A percentile compares a stretch with the other conserved stretches of the same genome.
These are phyloP conservation scores for Crossaster papposus DNA, from an alignment of 53 echinoderm and acorn worm species.

Conservation along the genomic window DNA sequence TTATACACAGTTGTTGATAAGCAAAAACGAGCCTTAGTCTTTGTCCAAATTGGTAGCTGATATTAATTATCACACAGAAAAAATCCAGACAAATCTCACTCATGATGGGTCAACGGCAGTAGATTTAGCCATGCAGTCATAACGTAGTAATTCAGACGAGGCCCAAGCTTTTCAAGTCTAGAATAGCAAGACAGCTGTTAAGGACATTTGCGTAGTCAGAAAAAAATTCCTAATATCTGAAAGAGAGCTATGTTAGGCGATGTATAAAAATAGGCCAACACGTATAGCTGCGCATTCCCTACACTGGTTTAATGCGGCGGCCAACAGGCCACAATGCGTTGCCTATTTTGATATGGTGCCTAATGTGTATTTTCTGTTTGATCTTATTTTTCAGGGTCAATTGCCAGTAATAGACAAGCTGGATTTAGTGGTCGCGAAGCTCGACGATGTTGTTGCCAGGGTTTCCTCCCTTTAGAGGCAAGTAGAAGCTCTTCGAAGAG, in stretches of 20 bases:
- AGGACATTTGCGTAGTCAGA: too few species aligned
- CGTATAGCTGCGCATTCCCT: neutral
- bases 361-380: neutral
- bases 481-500: too few species aligned
- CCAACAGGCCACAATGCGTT: constrained; percentile 31
- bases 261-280: constrained; percentile 21
- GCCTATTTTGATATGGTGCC: neutral
- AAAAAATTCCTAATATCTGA: constrained; percentile 36
- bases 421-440: too few species aligned
- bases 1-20: neutral
- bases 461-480: too few species aligned
- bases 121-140: too few species aligned
- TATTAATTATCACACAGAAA: constrained; percentile 35
- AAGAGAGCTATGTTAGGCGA: too few species aligned
- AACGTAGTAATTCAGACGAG: too few species aligned
- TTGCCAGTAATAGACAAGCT: too few species aligned
- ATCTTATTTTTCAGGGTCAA: neutral
- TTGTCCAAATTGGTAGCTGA: constrained; percentile 13
- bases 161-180: too few species aligned
- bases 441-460: too few species aligned
- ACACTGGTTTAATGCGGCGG: neutral
- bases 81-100: constrained; percentile 33
- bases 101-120: constrained; percentile 10
- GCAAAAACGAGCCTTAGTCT: constrained; percentile 15
- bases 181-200: too few species aligned